Base-by-base conservation (phyloP, 1,140 invertebrate genomes). In the Paraescarpia echinospica region DNA sequence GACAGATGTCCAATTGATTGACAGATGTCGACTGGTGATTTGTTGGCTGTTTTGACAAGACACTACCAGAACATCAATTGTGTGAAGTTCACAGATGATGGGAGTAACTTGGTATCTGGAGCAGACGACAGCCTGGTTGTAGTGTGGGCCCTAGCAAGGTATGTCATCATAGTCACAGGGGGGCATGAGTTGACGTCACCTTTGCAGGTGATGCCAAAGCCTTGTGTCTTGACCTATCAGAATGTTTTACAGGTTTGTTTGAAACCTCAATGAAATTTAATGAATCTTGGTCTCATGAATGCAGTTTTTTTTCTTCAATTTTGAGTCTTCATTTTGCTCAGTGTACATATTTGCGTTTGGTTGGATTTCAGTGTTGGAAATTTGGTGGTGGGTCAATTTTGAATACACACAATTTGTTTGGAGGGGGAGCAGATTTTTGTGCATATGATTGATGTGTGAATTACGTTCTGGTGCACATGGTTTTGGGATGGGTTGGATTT, bases 91-190 rank as follows among this genome's bases (percentile, higher is more conserved):
- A 97, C 97, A 35, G 96, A 97, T 93, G 97, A 98, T 96, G 97
- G 97, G 12, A 97, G 97, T 35, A 97, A 97, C 95, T 97, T 99
- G 94, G 96, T 98, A 18, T 95, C 96, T 92, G 98, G 97, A 2
- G 98, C 97, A n/a, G 97, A 98, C 94, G 98, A 99, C 96, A 98
- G 98, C 35, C 96, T 98, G 89, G 97, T 99, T 12, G 97, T 98
- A 93, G 97, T 98, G 0, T 99, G 98, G 98, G 96, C 96, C 5
- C 94, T 97, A 8, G 34, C 95, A 89, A 95, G 95, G 94, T 95
- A 97, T 35, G 94, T 95, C 34, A 96, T 6, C n/a, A n/a, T n/a
- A n/a, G n/a, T n/a, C n/a, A n/a, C n/a, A n/a, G 95, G 95, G 35
- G n/a, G 35, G 35, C 9, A 27, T 33, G 33, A 33, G 22, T 22